Evolutionary conservation across 2,888 invertebrate species (phyloP), one percentile per base, ranked within the genome.

Genomic region (Allophyes oxyacanthae): DNA sequence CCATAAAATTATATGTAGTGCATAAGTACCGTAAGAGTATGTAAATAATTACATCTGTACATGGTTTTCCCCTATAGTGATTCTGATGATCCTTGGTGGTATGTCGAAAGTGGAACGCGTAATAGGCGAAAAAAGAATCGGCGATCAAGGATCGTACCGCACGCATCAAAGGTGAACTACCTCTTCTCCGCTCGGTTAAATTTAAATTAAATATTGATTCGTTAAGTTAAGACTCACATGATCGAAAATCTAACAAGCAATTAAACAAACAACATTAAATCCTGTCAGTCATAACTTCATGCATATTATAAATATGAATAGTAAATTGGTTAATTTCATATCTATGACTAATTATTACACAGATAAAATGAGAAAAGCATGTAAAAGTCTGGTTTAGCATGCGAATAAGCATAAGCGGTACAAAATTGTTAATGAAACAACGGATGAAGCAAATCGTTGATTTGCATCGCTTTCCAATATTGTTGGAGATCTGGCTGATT

Each of bases 391-490:
- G 26, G n/a, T 38, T 43, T 42, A 7, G n/a, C 38, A 13, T 44
- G 55, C 20, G 20, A 20, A 20, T 20, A 20, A 20, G 4, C 25
- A 50, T 44, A 38, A 30, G 11, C 46, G 36, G 51, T 15, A 50
- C 28, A 2, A 49, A 68, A 48, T 54, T 0, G 34, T 9, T 56
- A 54, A 53, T 57, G 9, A 48, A 68, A 32, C 62, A 32, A 14
- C 44, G 14, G 50, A 42, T 36, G 25, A n/a, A 30, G 38, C 40
- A 13, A 49, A 41, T 44, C 40, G 37, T 40, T 11, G 26, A 54
- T 65, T 62, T 15, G 38, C 10, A 54, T 11, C 58, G 62, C 65
- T 72, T 66, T 73, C 59, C 34, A 60, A 63, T 40, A 38, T 14
- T 37, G 7, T 37, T 20, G 26, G n/a, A 13, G 33, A 59, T 37